Evolutionary conservation across 2,797 vertebrate species (phyloP).

Genomic region (Hoplostethus mediterraneus): DNA sequence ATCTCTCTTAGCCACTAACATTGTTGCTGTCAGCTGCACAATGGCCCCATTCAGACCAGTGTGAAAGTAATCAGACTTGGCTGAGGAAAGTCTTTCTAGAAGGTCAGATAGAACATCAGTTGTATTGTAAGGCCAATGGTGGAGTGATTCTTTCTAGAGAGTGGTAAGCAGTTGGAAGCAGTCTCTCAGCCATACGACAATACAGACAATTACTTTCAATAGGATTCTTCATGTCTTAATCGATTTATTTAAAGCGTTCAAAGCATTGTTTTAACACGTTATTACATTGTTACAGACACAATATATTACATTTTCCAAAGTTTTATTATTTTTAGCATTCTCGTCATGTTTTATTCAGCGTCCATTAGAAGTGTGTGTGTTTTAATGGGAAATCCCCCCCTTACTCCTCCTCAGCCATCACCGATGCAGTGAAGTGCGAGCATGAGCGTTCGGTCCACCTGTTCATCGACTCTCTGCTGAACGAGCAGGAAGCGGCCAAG

Average conservation of each 20-base stretch:
- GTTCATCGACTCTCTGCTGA: constrained; percentile 95
- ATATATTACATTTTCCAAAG: too few relatives aligned
- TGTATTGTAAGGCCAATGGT: constrained; percentile 1
- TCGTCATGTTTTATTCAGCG: background rate
- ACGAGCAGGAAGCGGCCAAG: constrained; percentile 87
- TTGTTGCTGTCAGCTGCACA: constrained; percentile 42
- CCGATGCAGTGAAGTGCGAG: constrained; percentile 93
- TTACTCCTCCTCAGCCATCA: constrained; percentile 84
- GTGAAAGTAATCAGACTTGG: constrained; percentile 39
- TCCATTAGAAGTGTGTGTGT: background rate
- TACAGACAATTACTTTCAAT: background rate
- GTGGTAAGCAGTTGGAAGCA: background rate
- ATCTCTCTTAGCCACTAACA: constrained; percentile 40
- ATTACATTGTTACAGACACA: too few relatives aligned
- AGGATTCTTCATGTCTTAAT: background rate
- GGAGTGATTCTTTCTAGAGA: background rate
- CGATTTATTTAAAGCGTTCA: too few relatives aligned
- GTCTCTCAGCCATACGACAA: background rate
- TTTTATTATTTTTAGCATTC: too few relatives aligned
- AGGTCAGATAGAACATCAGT: constrained; percentile 15
- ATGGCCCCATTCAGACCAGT: constrained; percentile 33
- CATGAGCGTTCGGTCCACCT: constrained; percentile 95
- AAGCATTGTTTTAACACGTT: too few relatives aligned
- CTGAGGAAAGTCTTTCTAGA: constrained; percentile 19
- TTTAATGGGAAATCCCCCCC: background rate